A percentile compares a stretch with the other conserved stretches of the same genome.
Conservation (phyloP, 2,888 invertebrate genomes). For the Sclerodermus sp. region DNA sequence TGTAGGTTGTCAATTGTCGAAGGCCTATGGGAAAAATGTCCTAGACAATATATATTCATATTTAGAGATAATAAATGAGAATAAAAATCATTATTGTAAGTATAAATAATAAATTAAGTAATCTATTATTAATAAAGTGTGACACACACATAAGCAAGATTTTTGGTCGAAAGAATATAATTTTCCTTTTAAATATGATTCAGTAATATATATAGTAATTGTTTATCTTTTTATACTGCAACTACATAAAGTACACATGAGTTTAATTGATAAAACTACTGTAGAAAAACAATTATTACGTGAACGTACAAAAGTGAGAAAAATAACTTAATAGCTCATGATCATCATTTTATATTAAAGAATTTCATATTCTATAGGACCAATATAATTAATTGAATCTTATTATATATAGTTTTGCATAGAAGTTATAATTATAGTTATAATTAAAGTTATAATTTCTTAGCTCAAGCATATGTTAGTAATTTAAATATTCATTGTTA, state of each 20-base stretch:
- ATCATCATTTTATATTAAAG: constrained; percentile 10
- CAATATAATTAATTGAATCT: constrained; percentile 19
- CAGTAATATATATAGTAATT: too few species aligned
- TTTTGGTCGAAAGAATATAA: too few species aligned
- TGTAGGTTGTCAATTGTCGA: constrained; percentile 29
- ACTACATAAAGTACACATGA: neutral
- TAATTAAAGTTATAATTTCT: constrained; percentile 16
- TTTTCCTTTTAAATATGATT: too few species aligned
- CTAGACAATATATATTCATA: constrained; percentile 36
- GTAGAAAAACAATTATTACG: neutral
- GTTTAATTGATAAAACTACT: neutral
- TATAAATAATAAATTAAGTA: constrained; percentile 24
- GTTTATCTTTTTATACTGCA: too few species aligned
- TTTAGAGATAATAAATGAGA: constrained; percentile 19
- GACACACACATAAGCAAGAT: too few species aligned
- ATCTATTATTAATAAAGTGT: too few species aligned
- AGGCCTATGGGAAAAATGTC: constrained; percentile 38
- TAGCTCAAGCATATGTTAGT: constrained; percentile 16
- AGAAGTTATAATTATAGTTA: too few species aligned
- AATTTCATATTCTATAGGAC: constrained; percentile 17
- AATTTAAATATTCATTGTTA: constrained; percentile 18
- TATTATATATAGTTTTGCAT: constrained; percentile 22
- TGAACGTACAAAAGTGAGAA: constrained; percentile 7
- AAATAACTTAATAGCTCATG: constrained; percentile 8
- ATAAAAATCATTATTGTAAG: constrained; percentile 17